These are phyloP conservation scores for Euplagia quadripunctaria DNA, from an alignment of 2,888 invertebrate species.

Conservation along the genomic window DNA sequence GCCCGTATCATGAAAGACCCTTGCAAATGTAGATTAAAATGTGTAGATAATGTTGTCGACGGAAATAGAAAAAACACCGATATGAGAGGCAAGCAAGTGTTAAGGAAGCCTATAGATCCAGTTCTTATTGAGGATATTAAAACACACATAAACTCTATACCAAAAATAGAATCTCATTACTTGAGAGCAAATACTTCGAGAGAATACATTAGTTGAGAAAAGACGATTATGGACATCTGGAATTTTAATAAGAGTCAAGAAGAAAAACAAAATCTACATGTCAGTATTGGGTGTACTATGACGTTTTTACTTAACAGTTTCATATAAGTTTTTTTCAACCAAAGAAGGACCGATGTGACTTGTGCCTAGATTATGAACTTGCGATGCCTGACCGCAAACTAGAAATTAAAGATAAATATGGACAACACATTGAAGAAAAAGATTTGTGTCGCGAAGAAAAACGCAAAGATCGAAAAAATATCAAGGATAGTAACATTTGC, in stretches of 20 bases:
- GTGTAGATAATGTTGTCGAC: slow-evolving; percentile 18
- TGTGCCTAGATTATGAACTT: neutral
- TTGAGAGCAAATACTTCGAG: too few relatives aligned
- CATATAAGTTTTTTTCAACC: neutral
- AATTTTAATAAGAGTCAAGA: slow-evolving; percentile 29
- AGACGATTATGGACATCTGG: slow-evolving; percentile 35
- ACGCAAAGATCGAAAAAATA: neutral
- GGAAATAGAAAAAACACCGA: neutral
- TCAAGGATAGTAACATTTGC: too few relatives aligned
- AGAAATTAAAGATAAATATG: neutral
- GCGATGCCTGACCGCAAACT: neutral
- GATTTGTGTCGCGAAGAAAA: neutral
- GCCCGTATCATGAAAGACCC: slow-evolving; percentile 16
- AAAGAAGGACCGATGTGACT: neutral
- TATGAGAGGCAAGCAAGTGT: slow-evolving; percentile 3
- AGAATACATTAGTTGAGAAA: slow-evolving; percentile 17
- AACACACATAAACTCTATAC: slow-evolving; percentile 14
- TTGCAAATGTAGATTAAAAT: slow-evolving; percentile 26
- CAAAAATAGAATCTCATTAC: too few relatives aligned
- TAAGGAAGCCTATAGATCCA: slow-evolving; percentile 1
- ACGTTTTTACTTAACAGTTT: neutral
- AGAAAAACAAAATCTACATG: slow-evolving; percentile 18
- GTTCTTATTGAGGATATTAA: slow-evolving; percentile 12
- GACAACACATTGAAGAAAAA: neutral
- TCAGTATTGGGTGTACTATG: slow-evolving; percentile 18